Conservation (phyloP, 1,140 invertebrate genomes). For the Bombus ignitus region DNA sequence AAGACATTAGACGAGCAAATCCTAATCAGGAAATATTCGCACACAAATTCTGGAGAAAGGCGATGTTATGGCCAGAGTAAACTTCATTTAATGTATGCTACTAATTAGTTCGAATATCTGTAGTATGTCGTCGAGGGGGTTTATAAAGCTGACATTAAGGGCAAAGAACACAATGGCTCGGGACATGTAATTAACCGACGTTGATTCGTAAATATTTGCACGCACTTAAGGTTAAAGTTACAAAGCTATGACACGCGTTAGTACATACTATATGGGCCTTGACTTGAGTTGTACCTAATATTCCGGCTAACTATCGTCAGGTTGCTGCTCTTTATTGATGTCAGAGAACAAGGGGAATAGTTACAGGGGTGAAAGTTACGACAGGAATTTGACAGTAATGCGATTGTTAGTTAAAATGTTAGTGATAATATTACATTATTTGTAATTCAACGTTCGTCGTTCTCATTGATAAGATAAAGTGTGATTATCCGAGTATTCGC, state of each 20-base stretch:
- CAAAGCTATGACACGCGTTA: slow-evolving; percentile 9
- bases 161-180: slow-evolving; percentile 12
- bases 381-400: slow-evolving; percentile 51
- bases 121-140: too few species aligned
- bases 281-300: slow-evolving; percentile 27
- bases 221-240: slow-evolving; percentile 18
- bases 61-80: neutral
- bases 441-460: slow-evolving; percentile 43
- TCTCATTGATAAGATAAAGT: neutral
- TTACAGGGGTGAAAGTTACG: slow-evolving; percentile 63
- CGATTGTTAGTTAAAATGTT: slow-evolving; percentile 54
- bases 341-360: neutral
- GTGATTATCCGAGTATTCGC: slow-evolving; percentile 26
- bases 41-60: neutral
- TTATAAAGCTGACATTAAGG: neutral
- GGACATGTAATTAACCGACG: slow-evolving; percentile 20
- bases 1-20: neutral
- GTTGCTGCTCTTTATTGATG: slow-evolving; percentile 9
- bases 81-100: slow-evolving; percentile 8
- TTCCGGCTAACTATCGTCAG: slow-evolving; percentile 16
- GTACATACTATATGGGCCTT: neutral
- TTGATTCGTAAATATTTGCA: slow-evolving; percentile 45
- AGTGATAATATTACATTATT: slow-evolving; percentile 64
- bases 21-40: neutral
- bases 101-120: slow-evolving; percentile 8